Evolutionary conservation across 1,140 invertebrate genomes (phyloP).

Genomic region (Nebria ingens): DNA sequence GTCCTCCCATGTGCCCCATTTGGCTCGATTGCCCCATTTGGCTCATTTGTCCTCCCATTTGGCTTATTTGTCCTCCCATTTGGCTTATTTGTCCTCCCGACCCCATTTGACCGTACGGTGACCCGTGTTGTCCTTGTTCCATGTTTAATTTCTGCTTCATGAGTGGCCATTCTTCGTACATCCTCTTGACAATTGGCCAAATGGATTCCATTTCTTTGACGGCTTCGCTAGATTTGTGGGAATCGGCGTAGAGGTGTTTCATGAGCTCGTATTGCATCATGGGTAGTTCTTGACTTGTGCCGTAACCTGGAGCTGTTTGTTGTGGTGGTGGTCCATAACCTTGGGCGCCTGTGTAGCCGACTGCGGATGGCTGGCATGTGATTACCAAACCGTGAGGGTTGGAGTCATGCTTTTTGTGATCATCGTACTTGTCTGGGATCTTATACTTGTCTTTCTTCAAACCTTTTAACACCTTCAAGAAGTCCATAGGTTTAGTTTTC

Average conservation of each 20-base stretch:
- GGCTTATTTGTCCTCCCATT: background rate
- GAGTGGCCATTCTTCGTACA: background rate
- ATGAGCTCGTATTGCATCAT: background rate
- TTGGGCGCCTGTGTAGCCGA: slow-evolving; percentile 25
- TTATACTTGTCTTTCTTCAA: slow-evolving; percentile 14
- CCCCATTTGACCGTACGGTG: background rate
- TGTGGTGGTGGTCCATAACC: background rate
- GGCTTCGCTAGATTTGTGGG: background rate
- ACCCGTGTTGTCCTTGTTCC: no score
- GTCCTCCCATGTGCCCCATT: slow-evolving; percentile 8
- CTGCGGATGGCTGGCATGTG: slow-evolving; percentile 31
- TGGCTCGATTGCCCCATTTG: background rate
- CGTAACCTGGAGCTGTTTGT: background rate
- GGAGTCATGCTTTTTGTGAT: slow-evolving; percentile 15
- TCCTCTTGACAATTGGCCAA: background rate
- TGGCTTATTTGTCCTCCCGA: background rate
- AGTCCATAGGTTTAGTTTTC: slow-evolving; percentile 7
- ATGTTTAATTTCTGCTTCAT: no score
- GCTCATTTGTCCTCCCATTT: background rate
- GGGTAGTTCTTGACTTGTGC: background rate
- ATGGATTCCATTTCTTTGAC: background rate
- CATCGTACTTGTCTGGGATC: slow-evolving; percentile 10
- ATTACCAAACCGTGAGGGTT: slow-evolving; percentile 30
- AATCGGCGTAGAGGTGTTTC: background rate
- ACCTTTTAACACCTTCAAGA: slow-evolving; percentile 1